Evolutionary conservation across 2,113 vertebrate genomes (phyloP).

Genomic region (Cottus gobio): DNA sequence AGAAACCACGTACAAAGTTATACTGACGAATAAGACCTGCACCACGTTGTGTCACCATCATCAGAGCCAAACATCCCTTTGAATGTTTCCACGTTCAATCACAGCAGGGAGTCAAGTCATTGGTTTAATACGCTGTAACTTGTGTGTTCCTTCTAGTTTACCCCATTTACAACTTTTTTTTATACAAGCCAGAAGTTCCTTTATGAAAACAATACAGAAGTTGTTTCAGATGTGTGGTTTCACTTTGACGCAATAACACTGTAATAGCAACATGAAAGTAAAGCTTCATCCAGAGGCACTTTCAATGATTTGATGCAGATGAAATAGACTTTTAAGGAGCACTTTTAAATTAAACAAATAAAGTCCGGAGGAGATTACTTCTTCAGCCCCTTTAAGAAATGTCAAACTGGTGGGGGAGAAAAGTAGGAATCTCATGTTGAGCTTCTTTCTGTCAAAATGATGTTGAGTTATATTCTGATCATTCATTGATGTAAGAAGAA

Average conservation of each 20-base stretch:
- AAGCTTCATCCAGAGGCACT: neutral
- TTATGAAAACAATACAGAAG: neutral
- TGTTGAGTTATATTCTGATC: neutral
- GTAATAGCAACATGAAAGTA: too few species aligned
- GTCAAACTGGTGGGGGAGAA: neutral
- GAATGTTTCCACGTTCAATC: neutral
- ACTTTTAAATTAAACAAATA: slow-evolving; percentile 1
- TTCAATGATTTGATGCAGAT: neutral
- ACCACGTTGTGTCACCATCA: neutral
- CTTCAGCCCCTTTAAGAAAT: neutral
- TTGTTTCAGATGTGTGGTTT: neutral
- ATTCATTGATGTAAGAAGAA: neutral
- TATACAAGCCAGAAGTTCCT: neutral
- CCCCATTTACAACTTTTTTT: slow-evolving; percentile 2
- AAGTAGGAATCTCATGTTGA: neutral
- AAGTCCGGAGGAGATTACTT: neutral
- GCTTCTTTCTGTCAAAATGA: neutral
- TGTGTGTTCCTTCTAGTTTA: neutral
- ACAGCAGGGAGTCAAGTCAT: neutral
- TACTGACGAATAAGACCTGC: slow-evolving; percentile 3
- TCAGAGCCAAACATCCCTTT: neutral
- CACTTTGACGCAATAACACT: neutral
- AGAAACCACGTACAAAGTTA: slow-evolving; percentile 57
- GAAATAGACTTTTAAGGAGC: neutral
- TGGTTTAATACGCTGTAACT: neutral